phyloP scores from a whole-genome alignment of 2,113 vertebrate species.

The Asarcornis scutulata region DNA sequence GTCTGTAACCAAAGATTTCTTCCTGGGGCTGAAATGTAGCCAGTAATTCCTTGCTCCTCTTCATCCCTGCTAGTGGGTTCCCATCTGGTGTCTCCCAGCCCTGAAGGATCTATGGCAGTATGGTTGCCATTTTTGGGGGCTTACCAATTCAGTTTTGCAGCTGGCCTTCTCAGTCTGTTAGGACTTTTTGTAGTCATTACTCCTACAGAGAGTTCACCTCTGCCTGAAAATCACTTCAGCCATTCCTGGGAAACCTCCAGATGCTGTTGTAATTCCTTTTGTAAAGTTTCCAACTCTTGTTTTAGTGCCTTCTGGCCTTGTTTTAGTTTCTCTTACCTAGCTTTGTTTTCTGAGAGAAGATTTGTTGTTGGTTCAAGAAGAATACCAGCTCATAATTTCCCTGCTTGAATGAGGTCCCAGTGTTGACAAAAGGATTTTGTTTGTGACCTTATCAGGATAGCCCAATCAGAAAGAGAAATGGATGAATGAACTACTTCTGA shows the following conservation, averaged over 20 bases:
- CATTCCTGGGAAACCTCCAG: slow-evolving; percentile 46
- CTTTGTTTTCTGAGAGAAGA: slow-evolving; percentile 18
- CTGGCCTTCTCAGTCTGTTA: not conserved
- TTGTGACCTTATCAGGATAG: not conserved
- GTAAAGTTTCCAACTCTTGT: slow-evolving; percentile 55
- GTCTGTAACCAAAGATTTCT: not conserved
- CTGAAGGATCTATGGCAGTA: not conserved
- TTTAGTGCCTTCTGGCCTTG: slow-evolving; percentile 28
- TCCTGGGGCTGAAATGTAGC: not conserved
- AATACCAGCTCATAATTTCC: not conserved
- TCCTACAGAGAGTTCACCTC: slow-evolving; percentile 26
- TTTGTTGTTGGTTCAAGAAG: slow-evolving; percentile 5
- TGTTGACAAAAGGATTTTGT: not conserved
- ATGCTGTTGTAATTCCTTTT: slow-evolving; percentile 48
- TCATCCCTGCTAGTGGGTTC: not conserved
- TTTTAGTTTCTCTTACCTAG: slow-evolving; percentile 51
- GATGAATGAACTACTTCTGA: not conserved
- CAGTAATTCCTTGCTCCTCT: not conserved
- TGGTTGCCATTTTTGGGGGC: not conserved
- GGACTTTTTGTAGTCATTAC: slow-evolving; percentile 3
- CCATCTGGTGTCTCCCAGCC: not conserved
- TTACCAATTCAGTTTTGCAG: not conserved
- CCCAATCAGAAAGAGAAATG: slow-evolving; percentile 9
- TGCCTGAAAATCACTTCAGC: slow-evolving; percentile 23
- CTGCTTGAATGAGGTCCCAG: not conserved